Evolutionary conservation across 2,113 vertebrate genomes (phyloP), one percentile per base, ranked within the genome.

Genomic region (Hypocryptadius cinnamomeus): DNA sequence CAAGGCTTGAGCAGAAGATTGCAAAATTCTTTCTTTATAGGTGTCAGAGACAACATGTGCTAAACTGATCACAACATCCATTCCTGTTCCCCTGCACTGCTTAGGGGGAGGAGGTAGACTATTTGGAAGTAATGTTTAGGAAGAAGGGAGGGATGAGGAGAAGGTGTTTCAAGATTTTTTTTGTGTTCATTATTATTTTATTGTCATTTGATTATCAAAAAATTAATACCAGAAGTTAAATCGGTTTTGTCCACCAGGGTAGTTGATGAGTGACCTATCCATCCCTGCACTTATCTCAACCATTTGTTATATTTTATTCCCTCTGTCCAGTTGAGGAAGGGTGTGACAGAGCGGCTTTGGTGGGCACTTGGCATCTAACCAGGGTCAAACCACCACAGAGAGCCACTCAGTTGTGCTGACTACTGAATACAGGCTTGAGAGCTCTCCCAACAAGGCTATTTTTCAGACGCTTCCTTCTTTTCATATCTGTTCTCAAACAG

Each of bases 181-280:
- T 63, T 63, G 28, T 63, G 19, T 50, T 50, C 27, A 31, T 82
- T 13, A 24, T 35, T 77, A 73, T 47, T 59, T 22, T 56, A 20
- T 18, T 57, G 11, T 69, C 24, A 56, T 68, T 76, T 54, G 6
- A 7, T 44, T 39, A 8, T 8, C 6, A 74, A 47, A 47, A 68
- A 61, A 28, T 42, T 51, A 31, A 28, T 77, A 39, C 37, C 33
- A n/a, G 3, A 6, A 42, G 6, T 33, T 17, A 13, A 69, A 31
- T n/a, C 25, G 16, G 0, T 31, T 79, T 23, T 64, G 8, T 8
- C 16, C 4, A 2, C 39, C 15, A 37, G 1, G 0, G 16, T n/a
- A 83, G 48, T 4, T 42, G 30, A 8, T 37, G 30, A 42, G 23
- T 25, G 12, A 50, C 18, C 11, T 66, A 19, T 27, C 24, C 20